These are phyloP conservation scores for Sitodiplosis mosellana DNA, from an alignment of 1,140 invertebrate species.

Conservation along the genomic window DNA sequence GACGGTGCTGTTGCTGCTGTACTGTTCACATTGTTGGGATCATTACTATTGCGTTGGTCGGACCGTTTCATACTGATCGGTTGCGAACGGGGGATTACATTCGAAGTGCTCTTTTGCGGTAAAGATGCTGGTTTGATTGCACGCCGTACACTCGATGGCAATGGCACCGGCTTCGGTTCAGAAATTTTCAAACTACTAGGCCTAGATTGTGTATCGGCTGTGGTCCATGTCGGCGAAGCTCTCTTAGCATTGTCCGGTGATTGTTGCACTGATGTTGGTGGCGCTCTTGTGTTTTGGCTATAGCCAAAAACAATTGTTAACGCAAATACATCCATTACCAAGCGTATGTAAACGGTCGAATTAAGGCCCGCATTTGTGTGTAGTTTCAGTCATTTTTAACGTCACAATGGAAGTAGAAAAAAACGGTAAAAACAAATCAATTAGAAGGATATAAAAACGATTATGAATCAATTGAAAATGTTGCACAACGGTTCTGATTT, in stretches of 20 bases:
- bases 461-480: too few relatives aligned
- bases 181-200: constrained; percentile 50
- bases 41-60: constrained; percentile 40
- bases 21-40: constrained; percentile 32
- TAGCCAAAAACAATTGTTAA: too few relatives aligned
- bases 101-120: constrained; percentile 4
- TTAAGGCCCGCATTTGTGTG: too few relatives aligned
- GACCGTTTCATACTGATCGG: constrained; percentile 61
- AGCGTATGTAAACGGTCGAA: too few relatives aligned
- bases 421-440: neutral
- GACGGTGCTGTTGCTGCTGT: too few relatives aligned
- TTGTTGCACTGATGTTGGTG: neutral
- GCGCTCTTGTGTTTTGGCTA: neutral
- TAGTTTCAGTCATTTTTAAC: too few relatives aligned
- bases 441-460: too few relatives aligned
- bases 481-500: too few relatives aligned
- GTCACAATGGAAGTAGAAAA: too few relatives aligned
- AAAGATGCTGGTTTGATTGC: constrained; percentile 11
- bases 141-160: constrained; percentile 34
- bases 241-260: neutral
- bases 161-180: constrained; percentile 60
- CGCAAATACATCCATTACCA: too few relatives aligned
- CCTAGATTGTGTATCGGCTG: constrained; percentile 26
- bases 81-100: constrained; percentile 55
- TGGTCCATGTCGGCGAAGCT: neutral